phyloP scores from a whole-genome alignment of 2,797 vertebrate genomes.

The Enteromius radiatus region DNA sequence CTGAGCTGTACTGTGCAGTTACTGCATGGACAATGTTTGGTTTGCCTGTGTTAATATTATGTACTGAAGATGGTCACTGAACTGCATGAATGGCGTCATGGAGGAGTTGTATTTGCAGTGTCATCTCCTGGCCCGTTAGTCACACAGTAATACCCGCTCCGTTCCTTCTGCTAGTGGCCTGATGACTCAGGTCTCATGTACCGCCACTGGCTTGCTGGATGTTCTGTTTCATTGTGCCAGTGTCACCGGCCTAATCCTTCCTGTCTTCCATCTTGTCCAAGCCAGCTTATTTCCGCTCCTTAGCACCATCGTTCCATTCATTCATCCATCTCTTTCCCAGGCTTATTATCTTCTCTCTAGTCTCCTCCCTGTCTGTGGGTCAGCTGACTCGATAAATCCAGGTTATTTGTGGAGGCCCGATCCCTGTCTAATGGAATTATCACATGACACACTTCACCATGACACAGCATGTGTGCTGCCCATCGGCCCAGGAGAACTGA shows the following conservation, averaged over 20 bases:
- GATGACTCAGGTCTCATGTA: constrained; percentile 38
- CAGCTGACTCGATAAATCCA: constrained; percentile 56
- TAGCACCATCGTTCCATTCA: not conserved
- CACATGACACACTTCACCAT: constrained; percentile 56
- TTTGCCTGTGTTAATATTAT: constrained; percentile 23
- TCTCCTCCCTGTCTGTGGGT: constrained; percentile 16
- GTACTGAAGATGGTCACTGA: not conserved
- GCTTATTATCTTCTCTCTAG: constrained; percentile 22
- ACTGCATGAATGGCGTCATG: constrained; percentile 30
- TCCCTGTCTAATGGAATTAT: constrained; percentile 66
- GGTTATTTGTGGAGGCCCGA: constrained; percentile 65
- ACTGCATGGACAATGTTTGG: not conserved
- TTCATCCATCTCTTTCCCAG: constrained; percentile 30
- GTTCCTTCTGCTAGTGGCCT: constrained; percentile 4
- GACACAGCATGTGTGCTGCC: constrained; percentile 57
- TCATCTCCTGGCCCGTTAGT: constrained; percentile 34
- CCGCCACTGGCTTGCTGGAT: not conserved
- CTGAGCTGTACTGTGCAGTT: not conserved
- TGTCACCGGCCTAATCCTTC: constrained; percentile 28
- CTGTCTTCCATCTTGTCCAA: constrained; percentile 5
- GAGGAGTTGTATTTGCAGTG: constrained; percentile 34
- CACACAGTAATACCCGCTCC: constrained; percentile 13
- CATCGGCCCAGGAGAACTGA: constrained; percentile 16
- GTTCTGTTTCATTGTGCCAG: constrained; percentile 11
- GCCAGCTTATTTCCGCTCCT: constrained; percentile 3